These are phyloP conservation scores for Agrotis puta DNA, from an alignment of 2,888 invertebrate species.

Conservation along the genomic window DNA sequence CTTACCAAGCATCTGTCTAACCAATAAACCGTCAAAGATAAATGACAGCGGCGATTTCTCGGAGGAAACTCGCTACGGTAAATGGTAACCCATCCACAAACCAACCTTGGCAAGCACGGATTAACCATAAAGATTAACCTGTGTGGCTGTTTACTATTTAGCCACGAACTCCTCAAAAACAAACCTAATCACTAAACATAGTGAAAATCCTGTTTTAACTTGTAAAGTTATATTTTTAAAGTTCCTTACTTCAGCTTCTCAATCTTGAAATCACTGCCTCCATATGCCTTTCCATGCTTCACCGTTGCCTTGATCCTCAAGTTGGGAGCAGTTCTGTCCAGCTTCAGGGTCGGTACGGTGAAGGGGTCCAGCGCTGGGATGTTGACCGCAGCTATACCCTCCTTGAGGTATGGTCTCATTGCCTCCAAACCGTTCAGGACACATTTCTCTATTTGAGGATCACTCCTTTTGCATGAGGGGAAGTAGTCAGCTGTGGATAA, in stretches of 20 bases:
- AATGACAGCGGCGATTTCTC: too few relatives aligned
- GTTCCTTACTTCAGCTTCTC: constrained; percentile 92
- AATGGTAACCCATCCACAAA: too few relatives aligned
- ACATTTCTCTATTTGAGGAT: constrained; percentile 72
- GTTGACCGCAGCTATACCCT: constrained; percentile 72
- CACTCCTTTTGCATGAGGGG: constrained; percentile 71
- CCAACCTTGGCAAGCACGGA: too few relatives aligned
- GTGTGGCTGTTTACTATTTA: too few relatives aligned
- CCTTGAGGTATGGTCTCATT: constrained; percentile 74
- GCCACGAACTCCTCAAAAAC: too few relatives aligned
- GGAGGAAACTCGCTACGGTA: too few relatives aligned
- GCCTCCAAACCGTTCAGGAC: constrained; percentile 88
- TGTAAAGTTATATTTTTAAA: neutral
- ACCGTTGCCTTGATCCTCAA: constrained; percentile 93
- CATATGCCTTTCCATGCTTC: constrained; percentile 92
- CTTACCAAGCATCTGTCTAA: too few relatives aligned
- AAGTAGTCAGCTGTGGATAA: constrained; percentile 73
- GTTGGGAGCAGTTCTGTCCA: constrained; percentile 93
- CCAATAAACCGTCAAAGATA: too few relatives aligned
- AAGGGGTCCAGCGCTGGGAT: constrained; percentile 91
- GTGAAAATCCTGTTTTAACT: too few relatives aligned
- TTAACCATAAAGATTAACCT: too few relatives aligned
- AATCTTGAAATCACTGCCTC: constrained; percentile 92
- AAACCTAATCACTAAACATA: too few relatives aligned
- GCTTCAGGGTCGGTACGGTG: constrained; percentile 92